A percentile compares a stretch with the other conserved stretches of the same genome.
Evolutionary conservation across 2,113 vertebrate genomes (phyloP).

Genomic region (Panurus biarmicus): DNA sequence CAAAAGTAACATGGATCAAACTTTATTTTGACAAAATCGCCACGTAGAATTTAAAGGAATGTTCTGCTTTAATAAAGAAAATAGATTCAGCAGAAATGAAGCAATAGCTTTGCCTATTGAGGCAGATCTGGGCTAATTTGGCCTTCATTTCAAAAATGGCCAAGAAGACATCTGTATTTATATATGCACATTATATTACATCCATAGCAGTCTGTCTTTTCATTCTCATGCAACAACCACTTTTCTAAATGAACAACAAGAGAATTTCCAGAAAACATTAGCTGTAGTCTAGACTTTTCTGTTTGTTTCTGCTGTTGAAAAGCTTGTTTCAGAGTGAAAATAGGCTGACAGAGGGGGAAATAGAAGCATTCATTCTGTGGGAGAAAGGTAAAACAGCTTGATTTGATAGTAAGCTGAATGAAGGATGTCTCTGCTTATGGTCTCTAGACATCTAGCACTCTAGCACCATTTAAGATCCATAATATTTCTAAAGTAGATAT

Average conservation of each 20-base stretch:
- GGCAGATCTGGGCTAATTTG: not conserved
- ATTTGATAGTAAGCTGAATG: not conserved
- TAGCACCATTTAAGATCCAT: not conserved
- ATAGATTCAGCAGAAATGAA: not conserved
- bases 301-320: not conserved
- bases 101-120: not conserved
- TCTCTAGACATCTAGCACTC: not conserved
- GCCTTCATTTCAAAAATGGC: constrained; percentile 16
- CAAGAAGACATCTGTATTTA: constrained; percentile 35
- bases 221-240: not conserved
- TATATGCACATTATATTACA: not conserved
- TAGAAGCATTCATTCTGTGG: not conserved
- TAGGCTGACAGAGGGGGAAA: not conserved
- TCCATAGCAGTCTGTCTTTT: not conserved
- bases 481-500: not conserved
- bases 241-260: constrained; percentile 15
- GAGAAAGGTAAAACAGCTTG: not conserved
- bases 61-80: not conserved
- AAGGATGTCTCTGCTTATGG: not conserved
- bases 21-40: not conserved
- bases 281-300: not conserved
- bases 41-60: not conserved
- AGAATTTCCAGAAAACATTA: constrained; percentile 9
- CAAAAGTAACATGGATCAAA: not conserved
- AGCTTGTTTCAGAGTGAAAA: not conserved